Conservation (phyloP, 2,888 invertebrate genomes). For the Phortica magna region DNA sequence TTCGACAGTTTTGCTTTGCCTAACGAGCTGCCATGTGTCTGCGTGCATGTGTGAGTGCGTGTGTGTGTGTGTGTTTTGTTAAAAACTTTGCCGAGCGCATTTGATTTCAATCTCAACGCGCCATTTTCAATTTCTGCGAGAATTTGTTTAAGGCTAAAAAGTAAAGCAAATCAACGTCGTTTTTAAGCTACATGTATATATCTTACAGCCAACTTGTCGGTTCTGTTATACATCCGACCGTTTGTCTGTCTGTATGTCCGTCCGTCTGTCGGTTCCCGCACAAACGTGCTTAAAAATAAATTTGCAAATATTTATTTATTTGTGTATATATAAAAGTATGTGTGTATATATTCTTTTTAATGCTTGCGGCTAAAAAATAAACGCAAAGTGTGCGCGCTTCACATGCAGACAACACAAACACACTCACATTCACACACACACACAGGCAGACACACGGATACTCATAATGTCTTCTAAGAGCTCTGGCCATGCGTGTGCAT, state of each 20-base stretch:
- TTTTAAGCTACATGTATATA: too few relatives aligned
- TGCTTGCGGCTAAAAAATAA: conserved; percentile 16
- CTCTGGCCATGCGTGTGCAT: too few relatives aligned
- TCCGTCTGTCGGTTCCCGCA: not conserved
- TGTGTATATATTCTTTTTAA: not conserved
- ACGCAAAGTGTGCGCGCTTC: not conserved
- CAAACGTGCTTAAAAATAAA: not conserved
- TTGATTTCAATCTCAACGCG: conserved; percentile 6
- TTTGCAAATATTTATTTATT: conserved; percentile 16
- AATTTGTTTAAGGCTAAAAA: conserved; percentile 61
- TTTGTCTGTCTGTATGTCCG: not conserved
- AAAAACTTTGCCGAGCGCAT: not conserved
- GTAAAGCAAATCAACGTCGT: not conserved
- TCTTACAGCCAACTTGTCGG: too few relatives aligned
- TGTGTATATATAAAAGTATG: not conserved
- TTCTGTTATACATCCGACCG: too few relatives aligned
- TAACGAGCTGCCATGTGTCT: conserved; percentile 49
- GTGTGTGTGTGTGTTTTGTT: conserved; percentile 4
- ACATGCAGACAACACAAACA: not conserved
- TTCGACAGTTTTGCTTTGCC: conserved; percentile 8
- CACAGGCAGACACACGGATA: too few relatives aligned
- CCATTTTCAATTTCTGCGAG: conserved; percentile 62
- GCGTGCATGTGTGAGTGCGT: not conserved
- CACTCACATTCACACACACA: too few relatives aligned
- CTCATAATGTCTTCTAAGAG: too few relatives aligned